Evolutionary conservation across 2,888 invertebrate species (phyloP).

Genomic region (Ophion ellenae): DNA sequence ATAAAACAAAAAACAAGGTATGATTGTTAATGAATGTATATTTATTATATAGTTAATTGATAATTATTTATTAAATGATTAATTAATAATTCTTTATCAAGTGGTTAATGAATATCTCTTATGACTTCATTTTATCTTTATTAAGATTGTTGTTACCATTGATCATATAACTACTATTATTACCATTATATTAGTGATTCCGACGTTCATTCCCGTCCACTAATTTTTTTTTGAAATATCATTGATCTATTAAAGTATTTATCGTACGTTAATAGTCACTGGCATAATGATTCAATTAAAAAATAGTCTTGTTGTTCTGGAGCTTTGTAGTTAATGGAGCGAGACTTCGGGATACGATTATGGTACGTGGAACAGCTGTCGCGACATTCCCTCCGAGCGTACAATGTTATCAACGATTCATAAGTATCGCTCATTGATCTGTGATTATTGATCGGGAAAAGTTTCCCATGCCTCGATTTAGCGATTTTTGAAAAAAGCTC

Average conservation of each 20-base stretch:
- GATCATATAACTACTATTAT: no score
- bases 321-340: conserved; percentile 60
- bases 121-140: no score
- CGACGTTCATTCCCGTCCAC: no score
- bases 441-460: conserved; percentile 21
- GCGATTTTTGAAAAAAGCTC: background rate
- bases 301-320: conserved; percentile 22
- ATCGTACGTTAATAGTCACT: conserved; percentile 25
- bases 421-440: conserved; percentile 28
- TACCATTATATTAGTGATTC: no score
- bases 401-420: conserved; percentile 45
- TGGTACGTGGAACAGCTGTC: conserved; percentile 42
- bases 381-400: conserved; percentile 31
- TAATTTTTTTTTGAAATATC: no score
- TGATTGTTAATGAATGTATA: no score
- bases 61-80: no score
- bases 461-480: background rate
- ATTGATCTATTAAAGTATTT: conserved; percentile 38
- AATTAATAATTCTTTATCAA: no score
- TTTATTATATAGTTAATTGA: no score
- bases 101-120: no score
- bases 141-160: no score
- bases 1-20: no score
- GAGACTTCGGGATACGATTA: conserved; percentile 56
- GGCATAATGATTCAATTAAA: conserved; percentile 63